phyloP scores from a whole-genome alignment of 2,888 invertebrate genomes.

The Trichogramma dendrolimi region DNA sequence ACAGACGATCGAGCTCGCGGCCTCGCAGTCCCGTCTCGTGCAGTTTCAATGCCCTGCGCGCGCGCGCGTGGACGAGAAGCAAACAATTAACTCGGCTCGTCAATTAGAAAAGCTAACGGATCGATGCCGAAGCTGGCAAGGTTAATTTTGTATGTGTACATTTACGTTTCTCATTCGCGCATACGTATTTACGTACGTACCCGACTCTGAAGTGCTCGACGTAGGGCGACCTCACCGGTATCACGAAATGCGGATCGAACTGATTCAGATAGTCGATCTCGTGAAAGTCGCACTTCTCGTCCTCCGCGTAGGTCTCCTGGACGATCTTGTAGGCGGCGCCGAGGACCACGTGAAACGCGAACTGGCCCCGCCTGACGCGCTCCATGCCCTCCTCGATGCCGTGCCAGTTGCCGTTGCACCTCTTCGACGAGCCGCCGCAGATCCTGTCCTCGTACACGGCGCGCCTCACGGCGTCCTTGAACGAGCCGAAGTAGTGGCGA shows the following conservation, averaged over 20 bases:
- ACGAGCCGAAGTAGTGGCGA: slow-evolving; percentile 58
- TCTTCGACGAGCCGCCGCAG: slow-evolving; percentile 51
- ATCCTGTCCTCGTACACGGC: slow-evolving; percentile 65
- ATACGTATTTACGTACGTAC: slow-evolving; percentile 30
- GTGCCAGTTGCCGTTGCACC: slow-evolving; percentile 51
- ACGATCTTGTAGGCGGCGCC: slow-evolving; percentile 65
- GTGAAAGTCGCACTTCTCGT: slow-evolving; percentile 67
- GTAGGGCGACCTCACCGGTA: slow-evolving; percentile 47
- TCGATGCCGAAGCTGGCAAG: not conserved
- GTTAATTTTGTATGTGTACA: no score
- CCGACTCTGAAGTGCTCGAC: slow-evolving; percentile 48
- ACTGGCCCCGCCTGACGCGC: slow-evolving; percentile 59
- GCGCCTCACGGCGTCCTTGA: slow-evolving; percentile 60
- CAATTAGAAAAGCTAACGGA: not conserved
- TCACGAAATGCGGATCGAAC: slow-evolving; percentile 41
- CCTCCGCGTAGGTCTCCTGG: slow-evolving; percentile 64
- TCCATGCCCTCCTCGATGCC: slow-evolving; percentile 62
- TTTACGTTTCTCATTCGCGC: not conserved
- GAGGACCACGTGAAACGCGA: slow-evolving; percentile 67
- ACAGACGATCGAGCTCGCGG: slow-evolving; percentile 57
- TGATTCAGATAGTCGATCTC: slow-evolving; percentile 57
- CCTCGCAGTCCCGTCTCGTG: slow-evolving; percentile 60
- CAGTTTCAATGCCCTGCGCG: slow-evolving; percentile 53
- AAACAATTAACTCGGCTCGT: not conserved
- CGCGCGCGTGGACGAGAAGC: not conserved